Percentiles rank a stretch among this genome's conserved stretches.
phyloP scores from a whole-genome alignment of 1,140 invertebrate species.

The Adelges cooleyi region DNA sequence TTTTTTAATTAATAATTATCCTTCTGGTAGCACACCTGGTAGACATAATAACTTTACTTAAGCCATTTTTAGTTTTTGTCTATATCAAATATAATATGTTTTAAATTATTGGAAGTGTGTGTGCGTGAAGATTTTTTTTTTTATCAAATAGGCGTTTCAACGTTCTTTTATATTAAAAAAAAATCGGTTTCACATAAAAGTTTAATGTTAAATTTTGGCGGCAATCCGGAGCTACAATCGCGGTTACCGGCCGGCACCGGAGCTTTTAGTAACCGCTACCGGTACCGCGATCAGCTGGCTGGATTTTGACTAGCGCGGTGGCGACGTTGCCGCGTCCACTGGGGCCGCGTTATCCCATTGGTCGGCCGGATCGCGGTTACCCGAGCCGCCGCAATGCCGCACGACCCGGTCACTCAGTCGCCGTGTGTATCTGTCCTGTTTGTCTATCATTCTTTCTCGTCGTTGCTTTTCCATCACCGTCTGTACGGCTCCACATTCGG shows the following conservation, averaged over 20 bases:
- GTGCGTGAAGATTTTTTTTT: no score
- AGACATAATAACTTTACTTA: no score
- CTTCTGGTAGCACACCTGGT: no score
- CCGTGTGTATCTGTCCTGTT: neutral
- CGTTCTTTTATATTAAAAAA: no score
- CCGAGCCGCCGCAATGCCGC: neutral
- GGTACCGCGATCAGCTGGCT: neutral
- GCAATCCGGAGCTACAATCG: no score
- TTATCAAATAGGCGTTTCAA: no score
- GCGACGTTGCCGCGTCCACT: neutral
- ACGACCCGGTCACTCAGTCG: conserved; percentile 6
- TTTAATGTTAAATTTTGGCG: no score
- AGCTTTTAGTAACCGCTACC: neutral
- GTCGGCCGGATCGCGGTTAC: neutral
- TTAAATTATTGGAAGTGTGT: no score
- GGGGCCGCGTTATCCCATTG: neutral
- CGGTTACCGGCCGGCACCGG: neutral
- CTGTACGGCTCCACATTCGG: conserved; percentile 6
- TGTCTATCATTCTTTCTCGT: conserved; percentile 20
- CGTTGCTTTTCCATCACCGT: neutral
- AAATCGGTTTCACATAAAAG: no score
- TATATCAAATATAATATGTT: no score
- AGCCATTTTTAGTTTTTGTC: no score
- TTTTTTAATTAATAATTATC: no score
- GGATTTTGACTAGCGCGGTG: neutral